Conservation (phyloP, 2,113 vertebrate species). For the Macquaria ambigua region DNA sequence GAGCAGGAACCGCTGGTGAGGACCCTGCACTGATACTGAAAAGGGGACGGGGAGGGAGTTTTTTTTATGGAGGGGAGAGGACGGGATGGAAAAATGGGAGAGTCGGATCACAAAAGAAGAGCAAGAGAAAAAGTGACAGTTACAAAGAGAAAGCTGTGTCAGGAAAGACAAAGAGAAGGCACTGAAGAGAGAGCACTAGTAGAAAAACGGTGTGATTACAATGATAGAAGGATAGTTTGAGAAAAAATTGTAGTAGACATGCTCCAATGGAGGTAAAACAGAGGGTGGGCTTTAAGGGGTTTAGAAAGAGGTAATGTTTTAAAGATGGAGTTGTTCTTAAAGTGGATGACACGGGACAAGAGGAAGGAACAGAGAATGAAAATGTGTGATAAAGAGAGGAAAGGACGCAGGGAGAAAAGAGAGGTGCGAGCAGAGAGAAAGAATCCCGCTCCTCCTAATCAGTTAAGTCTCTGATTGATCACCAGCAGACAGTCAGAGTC, state of each 20-base stretch:
- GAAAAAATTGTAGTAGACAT: constrained; percentile 2
- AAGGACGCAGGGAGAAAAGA: neutral
- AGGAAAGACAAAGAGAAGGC: constrained; percentile 1
- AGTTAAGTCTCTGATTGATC: constrained; percentile 74
- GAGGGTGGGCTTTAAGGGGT: neutral
- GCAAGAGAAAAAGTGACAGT: constrained; percentile 11
- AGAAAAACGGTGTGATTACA: constrained; percentile 13
- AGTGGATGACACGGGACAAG: neutral
- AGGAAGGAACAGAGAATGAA: neutral
- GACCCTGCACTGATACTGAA: constrained; percentile 84
- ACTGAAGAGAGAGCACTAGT: constrained; percentile 5
- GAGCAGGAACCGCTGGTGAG: constrained; percentile 86
- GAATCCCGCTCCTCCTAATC: constrained; percentile 63
- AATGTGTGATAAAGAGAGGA: neutral
- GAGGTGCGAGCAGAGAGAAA: constrained; percentile 17
- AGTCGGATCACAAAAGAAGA: neutral
- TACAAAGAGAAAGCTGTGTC: constrained; percentile 34
- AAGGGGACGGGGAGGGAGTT: neutral
- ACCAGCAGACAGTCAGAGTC: constrained; percentile 53
- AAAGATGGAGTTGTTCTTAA: neutral
- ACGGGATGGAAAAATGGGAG: neutral
- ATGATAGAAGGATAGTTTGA: constrained; percentile 1
- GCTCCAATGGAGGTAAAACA: neutral
- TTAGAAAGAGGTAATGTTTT: neutral
- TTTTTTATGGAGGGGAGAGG: neutral